phyloP scores from a whole-genome alignment of 2,797 vertebrate species.

The Clarias fuscus region DNA sequence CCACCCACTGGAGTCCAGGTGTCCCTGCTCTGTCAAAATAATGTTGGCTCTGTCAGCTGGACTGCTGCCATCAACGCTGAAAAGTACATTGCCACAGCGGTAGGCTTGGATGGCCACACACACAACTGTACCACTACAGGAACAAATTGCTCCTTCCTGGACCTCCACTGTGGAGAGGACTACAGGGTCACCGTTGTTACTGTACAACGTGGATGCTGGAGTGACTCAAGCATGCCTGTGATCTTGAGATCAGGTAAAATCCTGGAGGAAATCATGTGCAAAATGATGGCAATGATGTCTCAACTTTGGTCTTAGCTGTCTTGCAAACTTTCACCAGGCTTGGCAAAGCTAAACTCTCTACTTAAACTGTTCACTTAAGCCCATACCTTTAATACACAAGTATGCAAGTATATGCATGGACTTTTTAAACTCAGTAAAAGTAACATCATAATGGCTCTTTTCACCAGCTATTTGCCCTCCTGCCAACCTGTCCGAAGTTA shows the following conservation, averaged over 20 bases:
- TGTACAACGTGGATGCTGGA: slow-evolving; percentile 70
- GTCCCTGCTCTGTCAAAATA: slow-evolving; percentile 66
- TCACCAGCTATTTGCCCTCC: slow-evolving; percentile 74
- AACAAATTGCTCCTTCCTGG: slow-evolving; percentile 66
- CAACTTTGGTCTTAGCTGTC: background rate
- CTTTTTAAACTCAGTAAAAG: background rate
- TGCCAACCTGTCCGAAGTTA: slow-evolving; percentile 53
- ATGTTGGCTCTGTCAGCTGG: slow-evolving; percentile 71
- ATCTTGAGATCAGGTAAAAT: slow-evolving; percentile 69
- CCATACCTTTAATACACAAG: background rate
- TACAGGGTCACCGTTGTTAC: slow-evolving; percentile 65
- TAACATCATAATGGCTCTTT: background rate
- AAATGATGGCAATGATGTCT: background rate
- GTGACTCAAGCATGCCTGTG: slow-evolving; percentile 64
- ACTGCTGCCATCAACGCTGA: slow-evolving; percentile 56
- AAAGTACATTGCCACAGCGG: slow-evolving; percentile 61
- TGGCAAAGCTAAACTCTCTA: background rate
- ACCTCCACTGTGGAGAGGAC: slow-evolving; percentile 68
- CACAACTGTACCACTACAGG: slow-evolving; percentile 65
- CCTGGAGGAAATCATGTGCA: background rate
- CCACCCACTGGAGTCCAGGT: slow-evolving; percentile 64
- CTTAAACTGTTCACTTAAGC: background rate
- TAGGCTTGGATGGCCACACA: background rate
- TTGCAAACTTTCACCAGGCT: background rate
- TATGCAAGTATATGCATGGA: no score